Conservation (phyloP, 2,888 invertebrate genomes). For the Ochropleura plecta region DNA sequence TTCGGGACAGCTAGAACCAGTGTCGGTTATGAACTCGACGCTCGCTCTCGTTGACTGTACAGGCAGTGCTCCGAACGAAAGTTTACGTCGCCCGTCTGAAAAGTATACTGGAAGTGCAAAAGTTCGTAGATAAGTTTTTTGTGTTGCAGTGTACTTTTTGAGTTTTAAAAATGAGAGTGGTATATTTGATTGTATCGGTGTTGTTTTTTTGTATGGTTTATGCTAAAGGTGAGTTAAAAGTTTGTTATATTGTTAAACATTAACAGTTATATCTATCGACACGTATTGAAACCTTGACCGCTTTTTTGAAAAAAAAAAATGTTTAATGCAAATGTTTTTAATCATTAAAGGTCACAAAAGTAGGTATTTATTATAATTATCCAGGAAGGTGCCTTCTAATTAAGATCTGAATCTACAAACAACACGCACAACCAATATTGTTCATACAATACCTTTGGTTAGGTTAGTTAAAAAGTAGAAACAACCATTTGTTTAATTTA, state of each 20-base stretch:
- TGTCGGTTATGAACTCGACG: slow-evolving; percentile 40
- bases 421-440: not conserved
- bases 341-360: not conserved
- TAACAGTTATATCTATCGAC: not conserved
- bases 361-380: not conserved
- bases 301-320: not conserved
- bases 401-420: not conserved
- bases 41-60: slow-evolving; percentile 45
- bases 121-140: not conserved
- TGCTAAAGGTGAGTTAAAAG: slow-evolving; percentile 73
- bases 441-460: not conserved
- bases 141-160: slow-evolving; percentile 22
- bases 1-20: slow-evolving; percentile 54
- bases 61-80: slow-evolving; percentile 35
- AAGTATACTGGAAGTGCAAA: slow-evolving; percentile 30
- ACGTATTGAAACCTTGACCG: not conserved
- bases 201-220: slow-evolving; percentile 66
- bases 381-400: not conserved
- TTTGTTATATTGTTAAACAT: not conserved
- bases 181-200: slow-evolving; percentile 61
- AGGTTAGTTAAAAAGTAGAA: not conserved
- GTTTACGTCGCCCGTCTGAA: slow-evolving; percentile 37
- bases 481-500: not conserved
- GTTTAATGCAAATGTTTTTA: not conserved
- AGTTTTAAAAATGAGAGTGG: slow-evolving; percentile 66